Evolutionary conservation across 2,888 invertebrate species (phyloP).

Genomic region (Apamea epomidion): DNA sequence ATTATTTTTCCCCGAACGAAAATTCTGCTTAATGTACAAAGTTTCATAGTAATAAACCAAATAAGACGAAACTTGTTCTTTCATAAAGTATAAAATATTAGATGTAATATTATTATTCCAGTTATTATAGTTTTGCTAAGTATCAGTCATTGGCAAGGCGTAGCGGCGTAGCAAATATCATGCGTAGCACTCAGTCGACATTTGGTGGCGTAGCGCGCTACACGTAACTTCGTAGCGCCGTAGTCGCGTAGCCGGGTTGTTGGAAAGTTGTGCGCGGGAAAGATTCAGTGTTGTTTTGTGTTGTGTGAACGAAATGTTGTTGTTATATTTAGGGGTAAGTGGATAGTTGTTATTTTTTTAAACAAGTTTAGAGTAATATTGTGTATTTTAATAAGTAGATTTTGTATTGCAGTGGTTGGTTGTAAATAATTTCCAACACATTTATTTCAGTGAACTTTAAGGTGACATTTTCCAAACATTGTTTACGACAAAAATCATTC

Average conservation of each 20-base stretch:
- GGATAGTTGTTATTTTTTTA: constrained; percentile 8
- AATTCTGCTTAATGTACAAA: constrained; percentile 50
- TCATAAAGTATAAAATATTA: constrained; percentile 55
- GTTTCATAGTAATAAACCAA: constrained; percentile 49
- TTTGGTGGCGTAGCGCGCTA: constrained; percentile 69
- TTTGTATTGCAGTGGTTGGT: background rate
- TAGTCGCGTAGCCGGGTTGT: constrained; percentile 51
- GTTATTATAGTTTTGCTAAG: constrained; percentile 58
- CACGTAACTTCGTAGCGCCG: constrained; percentile 69
- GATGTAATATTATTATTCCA: constrained; percentile 46
- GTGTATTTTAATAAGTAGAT: background rate
- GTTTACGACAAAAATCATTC: no score
- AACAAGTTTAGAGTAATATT: background rate
- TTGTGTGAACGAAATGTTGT: constrained; percentile 51
- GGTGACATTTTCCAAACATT: background rate
- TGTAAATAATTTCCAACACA: background rate
- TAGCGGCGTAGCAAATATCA: constrained; percentile 55
- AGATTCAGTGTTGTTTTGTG: constrained; percentile 64
- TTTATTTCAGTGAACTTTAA: background rate
- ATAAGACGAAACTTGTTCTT: constrained; percentile 49
- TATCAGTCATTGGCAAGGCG: constrained; percentile 36
- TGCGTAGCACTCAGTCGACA: constrained; percentile 70
- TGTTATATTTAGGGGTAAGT: constrained; percentile 58
- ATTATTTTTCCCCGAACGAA: constrained; percentile 46
- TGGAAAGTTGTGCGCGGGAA: constrained; percentile 62